These are phyloP conservation scores for Syngnathus acus DNA, from an alignment of 2,797 vertebrate genomes.

Conservation along the genomic window DNA sequence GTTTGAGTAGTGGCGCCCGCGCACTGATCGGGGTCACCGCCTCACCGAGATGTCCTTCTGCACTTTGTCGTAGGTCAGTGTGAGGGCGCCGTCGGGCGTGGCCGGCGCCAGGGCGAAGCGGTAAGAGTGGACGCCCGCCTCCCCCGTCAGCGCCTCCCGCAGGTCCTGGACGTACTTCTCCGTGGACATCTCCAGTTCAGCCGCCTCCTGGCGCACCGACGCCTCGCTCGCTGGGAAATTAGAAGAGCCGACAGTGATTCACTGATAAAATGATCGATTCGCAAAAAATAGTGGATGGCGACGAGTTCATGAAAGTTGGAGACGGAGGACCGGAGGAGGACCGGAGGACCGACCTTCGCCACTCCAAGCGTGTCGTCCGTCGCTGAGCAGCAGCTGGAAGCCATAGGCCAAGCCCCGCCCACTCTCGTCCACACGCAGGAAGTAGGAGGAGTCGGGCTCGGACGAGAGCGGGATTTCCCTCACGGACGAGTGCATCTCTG, in stretches of 20 bases:
- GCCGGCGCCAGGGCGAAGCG: conserved; percentile 73
- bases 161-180: conserved; percentile 80
- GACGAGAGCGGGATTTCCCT: conserved; percentile 71
- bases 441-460: conserved; percentile 69
- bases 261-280: no score
- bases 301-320: no score
- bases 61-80: conserved; percentile 83
- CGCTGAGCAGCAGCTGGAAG: conserved; percentile 76
- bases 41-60: conserved; percentile 88
- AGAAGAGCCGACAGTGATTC: no score
- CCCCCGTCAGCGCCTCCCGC: conserved; percentile 68
- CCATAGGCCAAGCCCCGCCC: conserved; percentile 71
- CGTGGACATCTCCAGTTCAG: conserved; percentile 83
- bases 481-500: conserved; percentile 75
- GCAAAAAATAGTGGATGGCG: no score
- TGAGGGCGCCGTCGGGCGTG: conserved; percentile 34
- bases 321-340: no score
- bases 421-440: conserved; percentile 78
- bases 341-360: conserved; percentile 66
- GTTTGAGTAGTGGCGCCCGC: no score
- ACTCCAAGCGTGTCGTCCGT: conserved; percentile 80
- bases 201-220: conserved; percentile 74
- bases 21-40: conserved; percentile 7
- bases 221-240: conserved; percentile 67
- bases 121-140: conserved; percentile 49